A percentile compares a stretch with the other conserved stretches of the same genome.
phyloP scores from a whole-genome alignment of 2,113 vertebrate genomes.

The Scomber colias region DNA sequence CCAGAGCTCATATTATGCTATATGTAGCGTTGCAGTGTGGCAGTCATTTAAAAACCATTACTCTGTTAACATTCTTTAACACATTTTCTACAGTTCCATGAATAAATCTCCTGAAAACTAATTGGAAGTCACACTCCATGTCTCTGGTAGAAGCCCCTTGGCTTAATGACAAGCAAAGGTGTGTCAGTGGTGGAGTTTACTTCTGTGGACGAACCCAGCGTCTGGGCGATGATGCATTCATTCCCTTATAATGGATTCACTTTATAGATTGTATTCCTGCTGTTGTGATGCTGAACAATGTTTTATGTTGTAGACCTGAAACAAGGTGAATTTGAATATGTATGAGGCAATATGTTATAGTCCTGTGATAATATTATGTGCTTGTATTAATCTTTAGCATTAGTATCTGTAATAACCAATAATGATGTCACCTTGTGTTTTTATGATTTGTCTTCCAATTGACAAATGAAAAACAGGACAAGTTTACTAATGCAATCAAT shows the following conservation, averaged over 20 bases:
- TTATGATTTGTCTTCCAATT: conserved; percentile 1
- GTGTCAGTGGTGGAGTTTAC: conserved; percentile 46
- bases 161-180: conserved; percentile 71
- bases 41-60: conserved; percentile 71
- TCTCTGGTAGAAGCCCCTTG: conserved; percentile 56
- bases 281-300: background rate
- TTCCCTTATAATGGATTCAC: conserved; percentile 39
- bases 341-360: background rate
- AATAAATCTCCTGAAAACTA: conserved; percentile 77
- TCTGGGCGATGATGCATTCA: conserved; percentile 56
- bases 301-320: too few relatives aligned
- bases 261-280: conserved; percentile 31
- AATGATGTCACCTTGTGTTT: background rate
- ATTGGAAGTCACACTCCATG: conserved; percentile 76
- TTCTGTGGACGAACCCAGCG: conserved; percentile 20
- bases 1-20: conserved; percentile 49
- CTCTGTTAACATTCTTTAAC: conserved; percentile 67
- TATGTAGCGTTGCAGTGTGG: conserved; percentile 21
- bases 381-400: background rate
- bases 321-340: too few relatives aligned
- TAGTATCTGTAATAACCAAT: background rate
- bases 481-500: conserved; percentile 60
- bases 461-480: conserved; percentile 7
- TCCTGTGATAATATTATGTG: background rate
- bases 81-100: conserved; percentile 67